phyloP scores from a whole-genome alignment of 2,797 vertebrate genomes.

The Salarias fasciatus region DNA sequence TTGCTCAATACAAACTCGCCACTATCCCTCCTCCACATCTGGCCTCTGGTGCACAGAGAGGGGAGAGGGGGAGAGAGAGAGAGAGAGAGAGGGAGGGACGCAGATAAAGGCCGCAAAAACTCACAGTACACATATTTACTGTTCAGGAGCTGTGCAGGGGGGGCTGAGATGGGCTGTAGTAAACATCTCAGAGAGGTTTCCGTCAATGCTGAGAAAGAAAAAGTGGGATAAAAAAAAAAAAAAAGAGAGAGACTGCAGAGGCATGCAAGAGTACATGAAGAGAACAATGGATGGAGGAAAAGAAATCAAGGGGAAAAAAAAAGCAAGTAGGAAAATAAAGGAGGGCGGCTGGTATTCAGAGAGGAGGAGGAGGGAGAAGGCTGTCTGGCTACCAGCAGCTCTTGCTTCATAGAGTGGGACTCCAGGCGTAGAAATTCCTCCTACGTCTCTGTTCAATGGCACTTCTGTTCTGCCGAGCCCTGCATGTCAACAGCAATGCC shows the following conservation, averaged over 20 bases:
- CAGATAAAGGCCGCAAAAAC: constrained; percentile 35
- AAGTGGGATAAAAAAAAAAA: constrained; percentile 31
- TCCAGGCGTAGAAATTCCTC: constrained; percentile 79
- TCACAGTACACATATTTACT: constrained; percentile 43
- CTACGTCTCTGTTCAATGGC: constrained; percentile 77
- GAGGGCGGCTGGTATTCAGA: constrained; percentile 68
- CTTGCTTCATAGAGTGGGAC: constrained; percentile 57
- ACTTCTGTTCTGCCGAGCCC: constrained; percentile 77
- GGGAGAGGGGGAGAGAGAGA: no score
- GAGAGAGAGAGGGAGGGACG: constrained; percentile 3
- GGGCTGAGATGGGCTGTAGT: constrained; percentile 31
- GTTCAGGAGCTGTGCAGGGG: constrained; percentile 4
- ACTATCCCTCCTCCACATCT: constrained; percentile 72
- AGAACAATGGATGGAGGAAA: constrained; percentile 57
- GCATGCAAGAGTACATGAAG: constrained; percentile 17
- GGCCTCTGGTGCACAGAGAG: constrained; percentile 34
- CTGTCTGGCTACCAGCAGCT: constrained; percentile 52
- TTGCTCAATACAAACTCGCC: constrained; percentile 64
- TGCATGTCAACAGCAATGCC: constrained; percentile 66
- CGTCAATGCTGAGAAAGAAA: constrained; percentile 40
- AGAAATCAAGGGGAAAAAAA: constrained; percentile 36
- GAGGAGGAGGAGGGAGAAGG: constrained; percentile 41
- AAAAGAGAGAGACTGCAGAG: constrained; percentile 29
- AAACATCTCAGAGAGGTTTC: constrained; percentile 49
- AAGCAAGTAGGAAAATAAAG: constrained; percentile 54